These are phyloP conservation scores for Scaptomyza graminum DNA, from an alignment of 1,140 invertebrate species.

Conservation along the genomic window DNA sequence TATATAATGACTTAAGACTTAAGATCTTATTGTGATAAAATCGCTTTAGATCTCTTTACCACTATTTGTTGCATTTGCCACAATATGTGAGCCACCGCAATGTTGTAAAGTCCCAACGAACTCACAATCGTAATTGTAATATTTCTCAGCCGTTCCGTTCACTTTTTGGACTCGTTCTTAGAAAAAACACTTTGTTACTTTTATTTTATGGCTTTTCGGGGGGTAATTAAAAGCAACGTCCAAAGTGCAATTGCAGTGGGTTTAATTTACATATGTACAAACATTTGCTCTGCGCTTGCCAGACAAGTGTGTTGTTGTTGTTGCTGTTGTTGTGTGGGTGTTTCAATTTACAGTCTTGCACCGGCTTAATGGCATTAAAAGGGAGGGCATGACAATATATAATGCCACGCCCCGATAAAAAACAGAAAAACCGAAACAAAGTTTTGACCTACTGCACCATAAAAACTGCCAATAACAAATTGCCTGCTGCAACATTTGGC, in stretches of 20 bases:
- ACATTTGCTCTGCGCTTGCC: conserved; percentile 48
- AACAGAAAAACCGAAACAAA: neutral
- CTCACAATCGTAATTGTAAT: conserved; percentile 13
- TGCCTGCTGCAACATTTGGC: conserved; percentile 26
- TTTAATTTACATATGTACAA: conserved; percentile 72
- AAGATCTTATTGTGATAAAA: too few relatives aligned
- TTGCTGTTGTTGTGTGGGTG: conserved; percentile 56
- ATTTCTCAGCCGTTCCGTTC: conserved; percentile 44
- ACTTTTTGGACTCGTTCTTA: conserved; percentile 68
- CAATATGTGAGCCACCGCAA: conserved; percentile 20
- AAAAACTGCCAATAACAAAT: conserved; percentile 7
- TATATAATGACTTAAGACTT: too few relatives aligned
- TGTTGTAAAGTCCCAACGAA: conserved; percentile 12
- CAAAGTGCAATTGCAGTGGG: conserved; percentile 73
- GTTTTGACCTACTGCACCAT: conserved; percentile 67
- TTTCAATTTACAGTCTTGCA: conserved; percentile 73
- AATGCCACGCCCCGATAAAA: conserved; percentile 35
- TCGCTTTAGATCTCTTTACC: too few relatives aligned
- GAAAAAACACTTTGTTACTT: conserved; percentile 14
- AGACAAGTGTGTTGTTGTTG: conserved; percentile 50
- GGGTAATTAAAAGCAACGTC: conserved; percentile 76
- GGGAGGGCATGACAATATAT: conserved; percentile 21
- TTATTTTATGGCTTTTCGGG: conserved; percentile 23
- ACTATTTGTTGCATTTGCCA: neutral
- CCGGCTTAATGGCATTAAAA: conserved; percentile 65